Evolutionary conservation across 2,888 invertebrate genomes (phyloP), one percentile per base, ranked within the genome.

Genomic region (Heliconius aoede): DNA sequence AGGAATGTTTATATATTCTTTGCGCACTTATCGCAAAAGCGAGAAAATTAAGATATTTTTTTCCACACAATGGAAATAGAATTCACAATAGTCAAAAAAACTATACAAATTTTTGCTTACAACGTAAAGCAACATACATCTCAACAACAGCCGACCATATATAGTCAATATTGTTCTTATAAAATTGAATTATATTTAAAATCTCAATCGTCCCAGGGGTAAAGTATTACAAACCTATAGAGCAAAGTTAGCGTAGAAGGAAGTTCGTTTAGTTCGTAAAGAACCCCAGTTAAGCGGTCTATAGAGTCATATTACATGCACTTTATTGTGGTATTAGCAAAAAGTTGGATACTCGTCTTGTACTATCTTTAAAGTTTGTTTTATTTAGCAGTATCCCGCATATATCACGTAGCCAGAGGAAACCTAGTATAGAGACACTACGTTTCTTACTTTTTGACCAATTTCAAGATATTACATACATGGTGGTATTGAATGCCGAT

Each of bases 291-390:
- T 58, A 74, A 79, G 78, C 78, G 78, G 76, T 67, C 79, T 78
- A 69, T 55, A 26, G 79, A 67, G 78, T 73, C 76, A 73, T 73
- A 77, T 79, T 72, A 73, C 30, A 64, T 61, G 65, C 62, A 73
- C 55, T 78, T 78, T 79, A 79, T 74, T 79, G 73, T 71, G 62
- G 65, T 76, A 72, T 79, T 76, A 77, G 75, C 80, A 76, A 79
- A 80, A 80, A 78, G 73, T 80, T 79, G 40, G 61, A 72, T 62
- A 74, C 78, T 73, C 55, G 74, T 64, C 67, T 69, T 71, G 51
- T 75, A 67, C 69, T 72, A 73, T 76, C 77, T 79, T 65, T 73
- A 64, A 73, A 79, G 40, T 68, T 69, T 1, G 18, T 46, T 46
- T 46, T 46, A 7, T 46, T 21, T 46, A 18, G 18, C 18, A 46